Base-by-base conservation (phyloP, 1,140 invertebrate genomes). In the Chrysoperla carnea region DNA sequence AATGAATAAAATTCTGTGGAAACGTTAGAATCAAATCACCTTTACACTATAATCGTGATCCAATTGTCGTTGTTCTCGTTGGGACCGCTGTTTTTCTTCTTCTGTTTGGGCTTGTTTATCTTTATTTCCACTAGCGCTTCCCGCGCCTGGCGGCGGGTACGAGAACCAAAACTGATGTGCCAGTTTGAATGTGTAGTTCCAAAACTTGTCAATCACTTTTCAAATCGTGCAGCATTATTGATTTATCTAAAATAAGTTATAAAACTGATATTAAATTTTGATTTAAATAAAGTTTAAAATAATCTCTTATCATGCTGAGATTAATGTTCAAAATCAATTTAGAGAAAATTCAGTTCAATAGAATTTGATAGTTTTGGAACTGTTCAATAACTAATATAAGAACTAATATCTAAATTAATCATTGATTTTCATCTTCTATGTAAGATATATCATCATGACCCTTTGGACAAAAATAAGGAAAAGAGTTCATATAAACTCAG, bases 141-240 rank as follows among this genome's bases (percentile, higher is more conserved):
- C 68, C 62, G 67, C 64, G 62, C 65, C 67, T 49, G 72, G 73
- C 55, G 73, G 73, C 63, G 74, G 72, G 61, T 75, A 76, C 40
- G 73, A 75, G 55, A 76, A 75, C 74, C 74, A 76, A 62, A 76
- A 76, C 66, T 76, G 74, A 60, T 76, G 73, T 64, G 73, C 73
- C 73, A 76, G 68, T 59, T 69, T 69, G 41, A 46, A 31, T 50
- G 14, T 12, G 41, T 40, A 41, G 41, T 31, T 48, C 46, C 8
- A 41, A 23, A 40, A 23, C 17, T 23, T 23, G 17, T 23, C 29
- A 6, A 41, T 35, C 7, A 15, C 40, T 41, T 13, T 12, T 33
- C 13, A 33, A 8, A 23, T 14, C 6, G 11, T 35, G 13, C 23
- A 41, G 29, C 11, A 33, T 35, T 35, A 35, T 11, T 35, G 9